Evolutionary conservation across 2,888 invertebrate genomes (phyloP).

Genomic region (Auanema freiburgensis): DNA sequence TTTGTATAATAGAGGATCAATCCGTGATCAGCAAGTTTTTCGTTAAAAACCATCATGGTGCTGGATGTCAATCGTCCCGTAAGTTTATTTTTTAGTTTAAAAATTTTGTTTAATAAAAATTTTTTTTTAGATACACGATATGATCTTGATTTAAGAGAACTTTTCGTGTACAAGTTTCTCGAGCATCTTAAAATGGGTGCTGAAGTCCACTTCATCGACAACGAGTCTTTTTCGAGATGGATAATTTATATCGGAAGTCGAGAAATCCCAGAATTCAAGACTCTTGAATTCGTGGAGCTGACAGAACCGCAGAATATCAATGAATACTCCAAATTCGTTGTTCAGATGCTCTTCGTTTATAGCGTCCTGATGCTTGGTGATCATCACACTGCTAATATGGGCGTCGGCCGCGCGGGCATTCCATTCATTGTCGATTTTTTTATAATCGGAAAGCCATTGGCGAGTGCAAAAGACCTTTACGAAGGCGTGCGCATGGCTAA

Average conservation of each 20-base stretch:
- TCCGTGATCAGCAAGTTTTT: constrained; percentile 22
- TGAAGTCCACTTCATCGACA: constrained; percentile 16
- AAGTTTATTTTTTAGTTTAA: constrained; percentile 22
- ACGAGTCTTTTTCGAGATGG: constrained; percentile 14
- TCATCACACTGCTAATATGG: constrained; percentile 18
- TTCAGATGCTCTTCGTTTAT: constrained; percentile 17
- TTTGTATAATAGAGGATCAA: constrained; percentile 9
- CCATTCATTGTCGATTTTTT: constrained; percentile 22
- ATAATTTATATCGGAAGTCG: constrained; percentile 16
- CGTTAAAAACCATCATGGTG: constrained; percentile 24
- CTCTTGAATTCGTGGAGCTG: constrained; percentile 15
- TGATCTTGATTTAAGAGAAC: constrained; percentile 16
- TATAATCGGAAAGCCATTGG: constrained; percentile 13
- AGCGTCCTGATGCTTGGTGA: constrained; percentile 16
- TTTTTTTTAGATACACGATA: constrained; percentile 11
- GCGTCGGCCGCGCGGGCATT: constrained; percentile 9
- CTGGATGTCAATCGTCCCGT: constrained; percentile 19
- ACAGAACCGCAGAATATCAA: constrained; percentile 13
- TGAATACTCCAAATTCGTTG: constrained; percentile 16
- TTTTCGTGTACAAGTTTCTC: constrained; percentile 18
- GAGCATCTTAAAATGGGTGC: constrained; percentile 17
- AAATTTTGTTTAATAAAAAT: constrained; percentile 16
- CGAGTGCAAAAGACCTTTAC: constrained; percentile 21
- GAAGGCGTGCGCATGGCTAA: constrained; percentile 21
- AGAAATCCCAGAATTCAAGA: constrained; percentile 14